Evolutionary conservation across 2,888 invertebrate species (phyloP).

Genomic region (Lithophane ornitopus): DNA sequence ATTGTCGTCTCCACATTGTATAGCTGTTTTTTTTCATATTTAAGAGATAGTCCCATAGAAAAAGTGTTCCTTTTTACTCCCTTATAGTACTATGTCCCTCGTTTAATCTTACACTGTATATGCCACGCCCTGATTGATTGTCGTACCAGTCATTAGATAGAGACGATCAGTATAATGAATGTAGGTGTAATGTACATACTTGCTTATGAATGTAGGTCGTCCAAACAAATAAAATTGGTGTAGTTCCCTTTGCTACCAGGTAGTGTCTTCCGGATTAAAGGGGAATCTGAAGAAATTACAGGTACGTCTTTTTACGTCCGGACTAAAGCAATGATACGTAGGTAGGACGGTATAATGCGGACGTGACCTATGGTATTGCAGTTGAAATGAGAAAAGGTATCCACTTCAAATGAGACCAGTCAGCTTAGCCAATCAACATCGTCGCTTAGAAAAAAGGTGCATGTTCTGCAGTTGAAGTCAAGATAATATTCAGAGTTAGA

Average conservation of each 20-base stretch:
- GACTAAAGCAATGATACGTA: conserved; percentile 28
- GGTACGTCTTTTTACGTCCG: not conserved
- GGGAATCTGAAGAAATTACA: not conserved
- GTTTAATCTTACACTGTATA: not conserved
- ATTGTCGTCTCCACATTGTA: too few species aligned
- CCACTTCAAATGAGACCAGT: conserved; percentile 1
- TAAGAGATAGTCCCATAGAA: not conserved
- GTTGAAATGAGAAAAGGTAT: conserved; percentile 13
- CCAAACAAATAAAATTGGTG: conserved; percentile 30
- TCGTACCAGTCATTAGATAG: not conserved
- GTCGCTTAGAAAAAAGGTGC: not conserved
- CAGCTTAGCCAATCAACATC: not conserved
- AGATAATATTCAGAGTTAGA: not conserved
- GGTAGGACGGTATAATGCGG: not conserved
- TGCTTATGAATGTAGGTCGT: conserved; percentile 15
- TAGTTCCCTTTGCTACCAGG: not conserved
- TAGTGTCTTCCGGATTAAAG: not conserved
- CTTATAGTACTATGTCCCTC: not conserved
- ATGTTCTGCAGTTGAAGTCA: not conserved
- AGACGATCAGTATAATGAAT: conserved; percentile 13
- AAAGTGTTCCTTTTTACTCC: not conserved
- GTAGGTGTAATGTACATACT: conserved; percentile 22
- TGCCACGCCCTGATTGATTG: not conserved
- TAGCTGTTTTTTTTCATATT: not conserved
- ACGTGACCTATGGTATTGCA: conserved; percentile 20